Evolutionary conservation across 2,113 vertebrate species (phyloP), one percentile per base, ranked within the genome.

Genomic region (Siniperca chuatsi): DNA sequence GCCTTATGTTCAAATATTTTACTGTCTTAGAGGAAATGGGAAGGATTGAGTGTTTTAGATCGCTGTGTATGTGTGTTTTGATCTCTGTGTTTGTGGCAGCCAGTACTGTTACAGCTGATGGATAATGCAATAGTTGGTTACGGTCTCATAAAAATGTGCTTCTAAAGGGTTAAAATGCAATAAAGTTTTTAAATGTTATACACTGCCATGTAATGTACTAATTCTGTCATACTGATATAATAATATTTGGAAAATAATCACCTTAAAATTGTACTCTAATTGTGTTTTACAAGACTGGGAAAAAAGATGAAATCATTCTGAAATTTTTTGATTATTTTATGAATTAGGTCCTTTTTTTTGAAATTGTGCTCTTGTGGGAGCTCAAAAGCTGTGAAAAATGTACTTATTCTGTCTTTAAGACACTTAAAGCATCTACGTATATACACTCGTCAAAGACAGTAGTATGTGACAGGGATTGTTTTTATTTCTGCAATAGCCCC

Each of bases 1-100:
- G 96, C 97, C 96, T 96, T 97, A 95, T 96, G 97, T 97, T 97
- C 97, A 94, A 94, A 96, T 96, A 95, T 96, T 96, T 97, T 96
- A 96, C 96, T 96, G 96, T 96, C 95, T 91, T 35, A 57, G 66
- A 85, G 82, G 83, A 91, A 89, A 90, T 70, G 68, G 86, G 84
- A 87, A 90, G 91, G 90, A 95, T 93, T 90, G 90, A 92, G 84
- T 86, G 90, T 70, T 79, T 89, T n/a, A 82, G 89, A 89, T 91
- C 74, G 87, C 61, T 44, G 54, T 68, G 60, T 61, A 55, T 83
- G 74, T 90, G 68, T 75, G 4, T 71, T 18, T 69, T 58, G 42
- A 58, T 75, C 40, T 50, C 54, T 81, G 67, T 72, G 48, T 58
- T 52, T 79, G n/a, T 67, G 35, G 70, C 7, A 44, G 55, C 73